phyloP scores from a whole-genome alignment of 2,888 invertebrate genomes.

The Eupithecia insigniata region DNA sequence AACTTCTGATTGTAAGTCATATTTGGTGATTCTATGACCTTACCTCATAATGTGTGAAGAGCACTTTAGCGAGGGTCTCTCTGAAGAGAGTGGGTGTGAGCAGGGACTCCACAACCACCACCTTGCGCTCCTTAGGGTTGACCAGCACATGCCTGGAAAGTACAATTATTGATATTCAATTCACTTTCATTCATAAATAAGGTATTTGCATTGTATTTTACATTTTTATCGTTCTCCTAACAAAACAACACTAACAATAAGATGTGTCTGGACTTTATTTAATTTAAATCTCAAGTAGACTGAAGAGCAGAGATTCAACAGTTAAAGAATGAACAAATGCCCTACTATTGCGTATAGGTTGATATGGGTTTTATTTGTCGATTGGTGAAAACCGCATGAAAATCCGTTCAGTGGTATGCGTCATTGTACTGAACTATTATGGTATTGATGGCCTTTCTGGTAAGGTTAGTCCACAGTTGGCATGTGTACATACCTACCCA shows the following conservation, averaged over 20 bases:
- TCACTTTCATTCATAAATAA: background rate
- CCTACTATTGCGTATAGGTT: too few species aligned
- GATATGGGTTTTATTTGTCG: too few species aligned
- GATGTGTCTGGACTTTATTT: background rate
- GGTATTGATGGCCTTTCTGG: too few species aligned
- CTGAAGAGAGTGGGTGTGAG: conserved; percentile 93
- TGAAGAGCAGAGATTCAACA: background rate
- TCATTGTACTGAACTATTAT: too few species aligned
- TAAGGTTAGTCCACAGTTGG: too few species aligned
- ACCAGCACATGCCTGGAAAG: conserved; percentile 87
- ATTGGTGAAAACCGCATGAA: too few species aligned
- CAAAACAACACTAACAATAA: background rate
- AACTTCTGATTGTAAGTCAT: background rate
- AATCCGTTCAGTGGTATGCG: too few species aligned
- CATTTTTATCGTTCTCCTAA: background rate
- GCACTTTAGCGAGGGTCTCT: conserved; percentile 94
- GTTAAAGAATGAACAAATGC: background rate
- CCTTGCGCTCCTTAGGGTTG: conserved; percentile 96
- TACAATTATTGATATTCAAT: background rate
- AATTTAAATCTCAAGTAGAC: background rate
- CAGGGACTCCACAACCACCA: conserved; percentile 96
- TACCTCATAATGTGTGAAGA: conserved; percentile 97
- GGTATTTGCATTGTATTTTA: too few species aligned
- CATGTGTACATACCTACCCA: too few species aligned
- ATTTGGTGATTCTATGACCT: background rate